Evolutionary conservation across 2,888 invertebrate species (phyloP), one percentile per base, ranked within the genome.

Genomic region (Eretmocerus hayati): DNA sequence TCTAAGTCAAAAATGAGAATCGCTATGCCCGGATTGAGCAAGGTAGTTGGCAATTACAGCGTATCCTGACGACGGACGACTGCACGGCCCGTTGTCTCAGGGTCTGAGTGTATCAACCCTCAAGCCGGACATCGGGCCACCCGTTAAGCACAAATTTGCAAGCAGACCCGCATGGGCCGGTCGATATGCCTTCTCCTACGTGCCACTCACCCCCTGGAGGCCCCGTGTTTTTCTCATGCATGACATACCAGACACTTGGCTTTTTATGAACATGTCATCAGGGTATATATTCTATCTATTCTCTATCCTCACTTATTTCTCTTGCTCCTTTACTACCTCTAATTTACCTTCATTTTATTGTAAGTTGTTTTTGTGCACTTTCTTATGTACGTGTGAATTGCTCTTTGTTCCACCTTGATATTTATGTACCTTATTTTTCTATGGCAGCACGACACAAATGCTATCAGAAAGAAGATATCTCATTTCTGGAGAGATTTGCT

Each of bases 171-270:
- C 91, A 13, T 74, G 85, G 59, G 90, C 90, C 16, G 92, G 91
- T 22, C 91, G 90, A 23, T 92, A 89, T 70, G 91, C 91, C 48
- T 92, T 91, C 77, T 90, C 90, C 62, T 80, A 89, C 48, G 82
- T 90, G 58, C 92, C 91, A 30, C 78, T 84, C 57, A 88, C 90
- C 26, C 78, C 78, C 55, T 84, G 85, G 82, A 81, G 84, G 82
- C 90, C 90, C 33, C 81, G 88, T 55, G 83, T 89, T 62, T 87
- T 86, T 74, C 80, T 90, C 58, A 81, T 84, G 64, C 77, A 83
- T 63, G 75, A 83, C 55, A 81, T 87, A 35, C 69, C 65, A 64
- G 69, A 69, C 69, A 90, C 91, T 35, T 91, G 91, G 90, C 80
- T 90, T 66, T 88, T 90, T 71, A 76, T 82, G 62, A 90, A 90